Conservation (phyloP, 2,113 vertebrate genomes). For the Pagrus major region DNA sequence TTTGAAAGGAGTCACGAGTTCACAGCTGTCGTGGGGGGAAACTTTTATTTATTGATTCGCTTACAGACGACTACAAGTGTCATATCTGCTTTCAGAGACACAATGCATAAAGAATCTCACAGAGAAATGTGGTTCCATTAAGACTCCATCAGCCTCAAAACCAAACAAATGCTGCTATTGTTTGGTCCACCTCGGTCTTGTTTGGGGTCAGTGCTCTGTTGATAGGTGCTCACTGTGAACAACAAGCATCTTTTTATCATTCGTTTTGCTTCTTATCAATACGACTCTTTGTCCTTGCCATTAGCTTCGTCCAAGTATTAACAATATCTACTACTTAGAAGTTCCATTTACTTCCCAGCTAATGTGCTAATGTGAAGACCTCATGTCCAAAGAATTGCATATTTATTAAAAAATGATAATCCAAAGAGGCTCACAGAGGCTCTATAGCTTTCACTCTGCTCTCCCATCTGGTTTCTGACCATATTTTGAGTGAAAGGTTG, state of each 20-base stretch:
- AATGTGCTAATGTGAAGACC: no score
- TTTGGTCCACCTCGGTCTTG: not conserved
- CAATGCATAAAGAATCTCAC: not conserved
- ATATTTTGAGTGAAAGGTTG: not conserved
- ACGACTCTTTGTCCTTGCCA: no score
- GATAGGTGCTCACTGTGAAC: not conserved
- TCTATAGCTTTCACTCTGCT: not conserved
- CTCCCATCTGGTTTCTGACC: not conserved
- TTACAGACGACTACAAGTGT: conserved; percentile 15
- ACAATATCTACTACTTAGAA: no score
- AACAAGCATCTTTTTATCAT: not conserved
- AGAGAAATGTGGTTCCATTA: not conserved
- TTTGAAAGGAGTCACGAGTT: conserved; percentile 26
- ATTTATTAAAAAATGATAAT: no score
- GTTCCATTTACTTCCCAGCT: no score
- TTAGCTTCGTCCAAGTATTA: no score
- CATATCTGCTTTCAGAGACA: not conserved
- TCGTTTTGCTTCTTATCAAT: not conserved
- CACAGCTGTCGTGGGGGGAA: not conserved
- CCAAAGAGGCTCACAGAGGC: no score
- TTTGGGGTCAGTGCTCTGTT: not conserved
- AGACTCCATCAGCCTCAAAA: not conserved
- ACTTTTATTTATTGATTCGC: not conserved
- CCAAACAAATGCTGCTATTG: not conserved
- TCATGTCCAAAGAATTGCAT: no score